Evolutionary conservation across 1,140 invertebrate genomes (phyloP).

Genomic region (Anagrus nilaparvatae): DNA sequence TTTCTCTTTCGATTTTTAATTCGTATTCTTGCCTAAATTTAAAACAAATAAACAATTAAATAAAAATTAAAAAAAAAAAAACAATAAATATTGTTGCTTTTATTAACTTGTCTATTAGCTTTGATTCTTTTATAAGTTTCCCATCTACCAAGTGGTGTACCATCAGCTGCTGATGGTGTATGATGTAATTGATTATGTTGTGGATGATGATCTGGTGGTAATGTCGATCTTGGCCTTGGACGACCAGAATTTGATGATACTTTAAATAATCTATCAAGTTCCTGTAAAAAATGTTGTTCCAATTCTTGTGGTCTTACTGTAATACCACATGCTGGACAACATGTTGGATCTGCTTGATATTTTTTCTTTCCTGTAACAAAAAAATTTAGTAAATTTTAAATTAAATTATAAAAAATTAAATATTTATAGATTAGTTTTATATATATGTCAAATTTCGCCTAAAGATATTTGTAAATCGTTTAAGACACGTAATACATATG

Average conservation of each 20-base stretch:
- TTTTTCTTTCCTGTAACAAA: slow-evolving; percentile 40
- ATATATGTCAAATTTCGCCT: no score
- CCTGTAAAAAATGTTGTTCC: slow-evolving; percentile 62
- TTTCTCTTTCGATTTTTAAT: slow-evolving; percentile 58
- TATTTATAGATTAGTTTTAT: no score
- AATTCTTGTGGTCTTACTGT: slow-evolving; percentile 63
- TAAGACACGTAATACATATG: no score
- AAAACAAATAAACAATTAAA: slow-evolving; percentile 2
- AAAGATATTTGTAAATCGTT: no score
- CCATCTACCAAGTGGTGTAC: slow-evolving; percentile 63
- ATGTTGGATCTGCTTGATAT: slow-evolving; percentile 49
- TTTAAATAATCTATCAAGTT: slow-evolving; percentile 65
- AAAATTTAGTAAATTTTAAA: slow-evolving; percentile 2
- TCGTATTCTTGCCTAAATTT: slow-evolving; percentile 48
- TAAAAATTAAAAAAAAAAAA: no score
- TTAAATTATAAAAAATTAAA: no score
- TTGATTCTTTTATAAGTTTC: slow-evolving; percentile 77
- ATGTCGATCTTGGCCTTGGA: slow-evolving; percentile 38
- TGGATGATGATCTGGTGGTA: slow-evolving; percentile 40
- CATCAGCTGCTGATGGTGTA: slow-evolving; percentile 44
- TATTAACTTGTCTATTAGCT: slow-evolving; percentile 64
- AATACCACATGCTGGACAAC: slow-evolving; percentile 71
- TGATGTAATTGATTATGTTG: slow-evolving; percentile 38
- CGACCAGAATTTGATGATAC: slow-evolving; percentile 40
- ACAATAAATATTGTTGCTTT: slow-evolving; percentile 18